A percentile compares a stretch with the other conserved stretches of the same genome.
phyloP scores from a whole-genome alignment of 2,888 invertebrate genomes.

The Aspidapion aeneum region DNA sequence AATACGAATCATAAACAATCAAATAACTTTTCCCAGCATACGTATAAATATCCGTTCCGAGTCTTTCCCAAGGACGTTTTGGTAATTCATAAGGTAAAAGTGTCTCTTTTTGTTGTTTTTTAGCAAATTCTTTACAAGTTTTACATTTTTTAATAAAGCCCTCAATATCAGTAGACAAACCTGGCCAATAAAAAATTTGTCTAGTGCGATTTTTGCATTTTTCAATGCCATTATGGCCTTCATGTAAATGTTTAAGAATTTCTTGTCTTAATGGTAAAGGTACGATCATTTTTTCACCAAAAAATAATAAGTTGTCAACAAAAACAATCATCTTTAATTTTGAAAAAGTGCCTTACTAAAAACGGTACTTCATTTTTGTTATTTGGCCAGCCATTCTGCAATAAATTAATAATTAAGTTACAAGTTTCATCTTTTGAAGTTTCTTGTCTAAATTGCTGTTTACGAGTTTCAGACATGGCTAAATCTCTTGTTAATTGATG shows the following conservation, averaged over 20 bases:
- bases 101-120: constrained; percentile 9
- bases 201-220: constrained; percentile 16
- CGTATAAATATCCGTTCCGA: constrained; percentile 16
- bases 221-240: constrained; percentile 16
- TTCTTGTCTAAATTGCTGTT: no score
- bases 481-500: not conserved
- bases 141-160: constrained; percentile 9
- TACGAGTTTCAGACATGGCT: not conserved
- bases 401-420: not conserved
- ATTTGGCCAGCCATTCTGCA: not conserved
- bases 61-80: constrained; percentile 14
- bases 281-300: constrained; percentile 9
- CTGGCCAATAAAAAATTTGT: constrained; percentile 22
- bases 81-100: constrained; percentile 11
- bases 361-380: not conserved
- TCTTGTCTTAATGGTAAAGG: constrained; percentile 1
- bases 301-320: constrained; percentile 5
- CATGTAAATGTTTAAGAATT: constrained; percentile 14
- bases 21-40: constrained; percentile 22
- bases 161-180: constrained; percentile 8
- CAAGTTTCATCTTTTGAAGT: not conserved
- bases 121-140: constrained; percentile 11
- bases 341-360: not conserved
- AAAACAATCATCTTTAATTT: constrained; percentile 4
- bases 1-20: constrained; percentile 28